Evolutionary conservation across 2,797 vertebrate genomes (phyloP).

Genomic region (Argentina silus): DNA sequence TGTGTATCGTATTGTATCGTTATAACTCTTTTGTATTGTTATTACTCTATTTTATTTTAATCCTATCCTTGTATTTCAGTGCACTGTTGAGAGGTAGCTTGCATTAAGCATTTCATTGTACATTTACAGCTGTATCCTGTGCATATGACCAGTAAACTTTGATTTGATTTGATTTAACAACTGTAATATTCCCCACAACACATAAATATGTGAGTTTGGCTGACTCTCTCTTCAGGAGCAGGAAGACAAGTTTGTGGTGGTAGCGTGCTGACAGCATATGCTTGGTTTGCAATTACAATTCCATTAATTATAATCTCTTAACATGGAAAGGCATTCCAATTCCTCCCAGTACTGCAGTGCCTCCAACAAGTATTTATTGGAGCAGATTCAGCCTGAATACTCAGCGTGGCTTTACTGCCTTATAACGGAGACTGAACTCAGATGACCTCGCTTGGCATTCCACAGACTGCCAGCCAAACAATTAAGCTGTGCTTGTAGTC

Average conservation of each 20-base stretch:
- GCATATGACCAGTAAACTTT: no score
- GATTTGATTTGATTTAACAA: neutral
- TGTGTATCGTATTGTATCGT: no score
- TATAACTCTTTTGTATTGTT: no score
- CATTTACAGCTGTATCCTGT: no score
- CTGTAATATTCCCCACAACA: neutral
- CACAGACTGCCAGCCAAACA: conserved; percentile 13
- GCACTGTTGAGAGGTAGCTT: no score
- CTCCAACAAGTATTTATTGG: conserved; percentile 5
- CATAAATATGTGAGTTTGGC: neutral
- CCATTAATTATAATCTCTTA: conserved; percentile 11
- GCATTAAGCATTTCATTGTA: no score
- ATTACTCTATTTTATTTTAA: no score
- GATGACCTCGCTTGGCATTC: conserved; percentile 27
- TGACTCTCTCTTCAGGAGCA: neutral
- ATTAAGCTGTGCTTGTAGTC: conserved; percentile 16
- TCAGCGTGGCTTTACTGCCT: conserved; percentile 12
- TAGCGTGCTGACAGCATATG: neutral
- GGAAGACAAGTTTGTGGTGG: neutral
- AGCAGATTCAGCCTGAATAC: conserved; percentile 19
- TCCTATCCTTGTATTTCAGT: no score
- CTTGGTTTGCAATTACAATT: conserved; percentile 6
- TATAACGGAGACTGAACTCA: conserved; percentile 30
- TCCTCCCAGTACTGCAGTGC: neutral
- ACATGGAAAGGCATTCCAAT: neutral